A percentile compares a stretch with the other conserved stretches of the same genome.
Conservation (phyloP, 2,888 invertebrate species). For the Clusia tigrina region DNA sequence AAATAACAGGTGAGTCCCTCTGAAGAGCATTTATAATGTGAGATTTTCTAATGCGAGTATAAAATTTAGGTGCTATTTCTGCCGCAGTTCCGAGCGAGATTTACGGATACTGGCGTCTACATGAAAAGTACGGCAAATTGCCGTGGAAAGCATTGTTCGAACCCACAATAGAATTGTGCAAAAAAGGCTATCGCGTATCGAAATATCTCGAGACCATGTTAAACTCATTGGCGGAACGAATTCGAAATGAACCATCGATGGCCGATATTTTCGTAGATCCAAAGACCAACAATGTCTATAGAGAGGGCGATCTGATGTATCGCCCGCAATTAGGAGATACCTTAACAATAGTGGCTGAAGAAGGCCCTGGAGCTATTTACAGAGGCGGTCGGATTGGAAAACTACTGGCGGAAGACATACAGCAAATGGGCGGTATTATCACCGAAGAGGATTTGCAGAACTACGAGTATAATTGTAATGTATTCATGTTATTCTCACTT, state of each 20-base stretch:
- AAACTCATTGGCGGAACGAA: conserved; percentile 65
- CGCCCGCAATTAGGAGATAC: conserved; percentile 75
- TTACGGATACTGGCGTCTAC: conserved; percentile 80
- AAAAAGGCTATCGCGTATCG: conserved; percentile 74
- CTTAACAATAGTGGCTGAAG: conserved; percentile 71
- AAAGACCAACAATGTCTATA: conserved; percentile 59
- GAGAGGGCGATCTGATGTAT: conserved; percentile 71
- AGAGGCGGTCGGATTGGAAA: conserved; percentile 75
- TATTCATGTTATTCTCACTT: too few species aligned
- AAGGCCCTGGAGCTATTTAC: conserved; percentile 78
- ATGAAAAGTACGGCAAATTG: conserved; percentile 76
- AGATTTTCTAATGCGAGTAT: not conserved
- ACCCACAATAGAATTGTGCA: conserved; percentile 81
- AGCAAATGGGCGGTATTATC: conserved; percentile 77
- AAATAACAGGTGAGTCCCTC: conserved; percentile 39
- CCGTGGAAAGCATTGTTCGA: conserved; percentile 81
- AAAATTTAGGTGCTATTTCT: conserved; percentile 62
- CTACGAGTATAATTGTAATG: conserved; percentile 72
- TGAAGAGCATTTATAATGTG: not conserved
- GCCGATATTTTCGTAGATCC: conserved; percentile 73
- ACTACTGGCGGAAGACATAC: conserved; percentile 73
- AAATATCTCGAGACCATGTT: conserved; percentile 72
- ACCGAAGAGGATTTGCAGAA: conserved; percentile 77
- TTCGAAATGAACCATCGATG: conserved; percentile 69
- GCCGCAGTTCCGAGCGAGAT: conserved; percentile 92